Percentiles rank a stretch among this genome's conserved stretches.
Evolutionary conservation across 1,140 invertebrate genomes (phyloP).

Genomic region (Pinna nobilis): DNA sequence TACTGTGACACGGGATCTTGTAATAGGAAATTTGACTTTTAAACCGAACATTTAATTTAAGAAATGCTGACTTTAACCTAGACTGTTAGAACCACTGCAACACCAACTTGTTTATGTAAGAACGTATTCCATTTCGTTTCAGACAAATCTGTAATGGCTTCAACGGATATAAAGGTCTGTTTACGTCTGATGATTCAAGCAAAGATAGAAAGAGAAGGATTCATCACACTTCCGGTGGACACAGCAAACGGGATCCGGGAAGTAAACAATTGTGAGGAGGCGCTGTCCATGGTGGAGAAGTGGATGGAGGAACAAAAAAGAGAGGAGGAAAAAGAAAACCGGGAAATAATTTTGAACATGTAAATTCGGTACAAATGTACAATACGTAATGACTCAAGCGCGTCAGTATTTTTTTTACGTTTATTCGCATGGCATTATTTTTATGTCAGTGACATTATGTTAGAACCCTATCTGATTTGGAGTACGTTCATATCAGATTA

Average conservation of each 20-base stretch:
- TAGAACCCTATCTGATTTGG: no score
- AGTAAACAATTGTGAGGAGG: conserved; percentile 50
- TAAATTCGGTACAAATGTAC: no score
- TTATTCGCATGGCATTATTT: no score
- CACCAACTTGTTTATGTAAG: background rate
- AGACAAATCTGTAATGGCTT: conserved; percentile 46
- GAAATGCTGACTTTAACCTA: no score
- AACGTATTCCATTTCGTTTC: background rate
- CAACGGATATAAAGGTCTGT: conserved; percentile 57
- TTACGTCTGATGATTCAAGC: conserved; percentile 53
- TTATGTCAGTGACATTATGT: no score
- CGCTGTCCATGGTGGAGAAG: conserved; percentile 48
- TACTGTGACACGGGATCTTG: no score
- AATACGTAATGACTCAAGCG: no score
- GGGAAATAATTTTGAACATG: no score
- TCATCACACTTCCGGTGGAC: conserved; percentile 43
- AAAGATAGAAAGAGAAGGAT: conserved; percentile 52
- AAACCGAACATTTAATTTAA: no score
- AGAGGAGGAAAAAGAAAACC: background rate
- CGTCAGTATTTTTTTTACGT: no score
- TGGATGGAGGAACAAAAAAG: conserved; percentile 36
- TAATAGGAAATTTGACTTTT: no score
- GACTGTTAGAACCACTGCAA: background rate
- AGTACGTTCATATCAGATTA: no score
- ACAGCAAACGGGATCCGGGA: conserved; percentile 45